Evolutionary conservation across 2,888 invertebrate genomes (phyloP), one percentile per base, ranked within the genome.

Genomic region (Limnephilus auricula): DNA sequence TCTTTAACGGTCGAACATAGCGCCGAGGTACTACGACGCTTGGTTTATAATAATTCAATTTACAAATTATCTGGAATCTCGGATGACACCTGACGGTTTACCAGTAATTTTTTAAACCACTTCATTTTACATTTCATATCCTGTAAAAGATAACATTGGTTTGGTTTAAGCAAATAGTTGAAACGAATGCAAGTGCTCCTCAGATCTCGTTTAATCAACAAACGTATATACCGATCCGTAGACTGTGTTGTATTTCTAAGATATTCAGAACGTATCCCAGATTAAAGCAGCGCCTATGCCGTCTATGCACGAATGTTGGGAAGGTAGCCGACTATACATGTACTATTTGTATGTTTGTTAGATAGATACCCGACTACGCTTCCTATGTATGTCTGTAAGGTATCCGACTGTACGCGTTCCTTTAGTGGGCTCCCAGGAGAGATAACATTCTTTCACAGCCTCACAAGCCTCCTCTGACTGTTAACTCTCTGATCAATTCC

Each of bases 261-360:
- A 86, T 86, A 86, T 86, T 86, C 86, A 86, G 50, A 50, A 86
- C 65, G 86, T 86, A 86, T 32, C 86, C 86, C 18, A 86, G 86
- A 86, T 86, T 65, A 86, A 86, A 86, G 86, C 65, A 86, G 18
- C 32, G 30, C 50, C 86, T 86, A 86, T 45, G 31, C 31, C 30
- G 31, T 15, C 4, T 13, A 32, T 31, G 50, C 32, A 18, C 18
- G 15, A 30, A 15, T 30, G n/a, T 25, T 9, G 83, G 37, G 83
- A 18, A 50, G 18, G 5, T 50, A 18, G 18, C 50, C 15, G 18
- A 50, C 50, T 18, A 50, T 50, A 18, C 4, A 15, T 2, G 40
- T 40, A 12, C 40, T 15, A 13, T 45, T 15, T 45, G 45, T 45
- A 45, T 18, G 5, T 50, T 50, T 50, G 15, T 50, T 18, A 18